These are phyloP conservation scores for Cartodere bifasciata DNA, from an alignment of 2,888 invertebrate species.

Conservation along the genomic window DNA sequence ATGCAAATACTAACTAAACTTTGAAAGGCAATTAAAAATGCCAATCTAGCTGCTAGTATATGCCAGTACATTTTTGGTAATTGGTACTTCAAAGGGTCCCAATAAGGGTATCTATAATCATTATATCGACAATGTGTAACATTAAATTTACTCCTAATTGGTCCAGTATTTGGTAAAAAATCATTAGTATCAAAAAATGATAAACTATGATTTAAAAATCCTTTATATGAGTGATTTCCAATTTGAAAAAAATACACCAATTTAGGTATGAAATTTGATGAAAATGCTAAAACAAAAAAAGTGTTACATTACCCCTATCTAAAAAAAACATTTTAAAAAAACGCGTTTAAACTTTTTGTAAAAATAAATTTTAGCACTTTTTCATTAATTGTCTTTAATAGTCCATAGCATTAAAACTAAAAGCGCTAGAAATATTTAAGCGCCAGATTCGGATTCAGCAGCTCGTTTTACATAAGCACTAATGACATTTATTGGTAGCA, in stretches of 20 bases:
- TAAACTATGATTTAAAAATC: constrained; percentile 49
- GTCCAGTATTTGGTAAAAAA: constrained; percentile 35
- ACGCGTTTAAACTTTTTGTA: too few relatives aligned
- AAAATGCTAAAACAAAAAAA: constrained; percentile 78
- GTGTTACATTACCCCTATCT: too few relatives aligned
- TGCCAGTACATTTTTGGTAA: constrained; percentile 60
- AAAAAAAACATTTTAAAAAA: too few relatives aligned
- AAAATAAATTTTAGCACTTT: too few relatives aligned
- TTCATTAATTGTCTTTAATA: too few relatives aligned
- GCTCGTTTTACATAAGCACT: too few relatives aligned
- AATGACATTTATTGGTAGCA: too few relatives aligned
- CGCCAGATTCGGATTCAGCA: too few relatives aligned
- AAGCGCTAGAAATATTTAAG: too few relatives aligned
- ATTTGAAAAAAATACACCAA: constrained; percentile 50
- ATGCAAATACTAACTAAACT: constrained; percentile 63
- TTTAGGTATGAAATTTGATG: constrained; percentile 70
- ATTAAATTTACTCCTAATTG: constrained; percentile 22
- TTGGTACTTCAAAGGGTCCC: constrained; percentile 39
- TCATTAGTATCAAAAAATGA: constrained; percentile 52
- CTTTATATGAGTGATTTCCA: constrained; percentile 40
- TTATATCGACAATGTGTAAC: constrained; percentile 45
- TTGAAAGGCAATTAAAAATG: constrained; percentile 68
- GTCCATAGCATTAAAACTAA: too few relatives aligned
- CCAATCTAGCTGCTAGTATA: constrained; percentile 55
- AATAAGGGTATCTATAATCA: constrained; percentile 53